phyloP scores from a whole-genome alignment of 1,140 invertebrate genomes.

The Conus betulinus region DNA sequence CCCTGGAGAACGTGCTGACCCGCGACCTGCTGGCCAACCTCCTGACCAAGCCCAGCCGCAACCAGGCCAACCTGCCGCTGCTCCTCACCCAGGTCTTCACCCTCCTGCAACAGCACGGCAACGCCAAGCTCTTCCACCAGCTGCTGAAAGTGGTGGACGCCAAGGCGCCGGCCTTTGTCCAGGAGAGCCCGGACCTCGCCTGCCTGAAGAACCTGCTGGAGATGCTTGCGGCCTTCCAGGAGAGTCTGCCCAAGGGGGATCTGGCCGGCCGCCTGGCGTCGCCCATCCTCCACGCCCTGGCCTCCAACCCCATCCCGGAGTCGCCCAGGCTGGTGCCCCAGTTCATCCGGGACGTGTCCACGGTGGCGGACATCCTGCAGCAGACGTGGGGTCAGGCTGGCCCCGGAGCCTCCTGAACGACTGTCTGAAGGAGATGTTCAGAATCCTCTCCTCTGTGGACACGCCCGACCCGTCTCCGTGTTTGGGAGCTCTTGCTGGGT shows the following conservation, averaged over 20 bases:
- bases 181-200: conserved; percentile 38
- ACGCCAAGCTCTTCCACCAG: conserved; percentile 42
- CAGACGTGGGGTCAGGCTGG: conserved; percentile 54
- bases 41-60: conserved; percentile 52
- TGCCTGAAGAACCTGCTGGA: conserved; percentile 57
- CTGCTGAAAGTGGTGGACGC: conserved; percentile 60
- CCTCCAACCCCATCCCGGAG: conserved; percentile 53
- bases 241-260: conserved; percentile 66
- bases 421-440: conserved; percentile 61
- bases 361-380: conserved; percentile 56
- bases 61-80: conserved; percentile 50
- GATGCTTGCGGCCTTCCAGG: conserved; percentile 58
- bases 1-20: conserved; percentile 64
- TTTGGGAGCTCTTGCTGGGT: not conserved
- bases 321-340: conserved; percentile 36
- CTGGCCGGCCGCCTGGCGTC: conserved; percentile 58
- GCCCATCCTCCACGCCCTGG: conserved; percentile 56
- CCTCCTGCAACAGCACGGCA: conserved; percentile 44
- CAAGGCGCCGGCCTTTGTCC: conserved; percentile 58
- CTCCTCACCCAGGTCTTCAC: conserved; percentile 57
- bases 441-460: conserved; percentile 57
- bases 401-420: conserved; percentile 13
- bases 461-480: conserved; percentile 51
- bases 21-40: conserved; percentile 56
- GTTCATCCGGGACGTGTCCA: conserved; percentile 59